Base-by-base conservation (phyloP, 2,113 vertebrate genomes). In the Tetraodon nigroviridis region DNA sequence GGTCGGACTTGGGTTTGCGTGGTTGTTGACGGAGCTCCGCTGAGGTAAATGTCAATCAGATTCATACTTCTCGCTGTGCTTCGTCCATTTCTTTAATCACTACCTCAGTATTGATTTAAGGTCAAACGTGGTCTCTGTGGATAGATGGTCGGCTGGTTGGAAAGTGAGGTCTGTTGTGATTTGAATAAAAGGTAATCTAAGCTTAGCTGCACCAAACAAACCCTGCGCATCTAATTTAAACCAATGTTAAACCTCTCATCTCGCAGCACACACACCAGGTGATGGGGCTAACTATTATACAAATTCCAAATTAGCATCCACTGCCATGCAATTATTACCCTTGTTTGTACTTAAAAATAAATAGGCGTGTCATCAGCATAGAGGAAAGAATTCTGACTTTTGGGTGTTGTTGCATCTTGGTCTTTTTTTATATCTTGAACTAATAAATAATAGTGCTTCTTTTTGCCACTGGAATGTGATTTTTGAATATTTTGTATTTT, bases 81-180 rank as follows among this genome's bases (percentile, higher is more conserved):
- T 40, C 37, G 15, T 64, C 64, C 7, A 5, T 64, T 61, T 51
- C 47, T 69, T 58, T 65, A 62, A 44, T 56, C 55, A 45, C 45
- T 56, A 61, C 75, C 66, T 73, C 71, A 50, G 19, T 71, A 80
- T 80, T 80, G 78, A 83, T 80, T 75, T 68, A 73, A 75, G 68
- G 54, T 57, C 51, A 71, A 67, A 63, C 64, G 62, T 55, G 63
- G 66, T 78, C 52, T 79, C 73, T 74, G 51, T 56, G 59, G 77
- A 73, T 37, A 64, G 69, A 71, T 24, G 18, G 18, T 18, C 17
- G 48, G 20, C 42, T 46, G 19, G 44, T 29, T 67, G 16, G 69
- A 54, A 78, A 63, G 68, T 71, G 63, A 14, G 10, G 71, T 58
- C 40, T 40, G 58, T 52, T 59, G 64, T 69, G 59, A 81, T 81